Base-by-base conservation (phyloP, 1,140 invertebrate genomes). In the Goniozus legneri region DNA sequence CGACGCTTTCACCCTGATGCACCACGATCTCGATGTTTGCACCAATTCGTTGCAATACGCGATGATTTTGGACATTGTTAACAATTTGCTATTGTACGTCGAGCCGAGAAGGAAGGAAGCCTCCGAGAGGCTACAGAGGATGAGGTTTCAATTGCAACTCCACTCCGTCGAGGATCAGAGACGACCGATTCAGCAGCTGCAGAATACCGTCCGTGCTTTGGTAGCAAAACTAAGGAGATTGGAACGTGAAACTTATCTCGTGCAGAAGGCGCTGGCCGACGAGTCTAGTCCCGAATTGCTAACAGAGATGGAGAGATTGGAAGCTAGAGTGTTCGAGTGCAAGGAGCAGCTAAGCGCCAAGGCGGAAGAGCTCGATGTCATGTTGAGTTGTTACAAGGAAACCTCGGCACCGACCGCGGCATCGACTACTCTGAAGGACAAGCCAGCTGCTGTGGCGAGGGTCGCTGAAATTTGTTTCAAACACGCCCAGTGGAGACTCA, bases 401-500 rank as follows among this genome's bases (percentile, higher is more conserved):
- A 88, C 85, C 0, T 72, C 70, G 0, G 61, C 74, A 0, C 69
- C 77, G 14, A 6, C 24, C 24, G 66, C 79, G 32, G 71, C 69
- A 0, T 69, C 74, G 2, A 56, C 73, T 0, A 73, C 63, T 0
- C 44, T 75, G 1, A 75, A 73, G 20, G 83, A 86, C 56, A 84
- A 86, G 54, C 82, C 84, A 24, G 82, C 86, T 0, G 84, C 84
- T 2, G 85, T 92, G 22, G 87, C 93, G 7, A 78, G 94, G 33
- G 85, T 91, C 16, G 95, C 95, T 68, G 96, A 99, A 79, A 97
- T 99, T 55, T 98, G 93, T 71, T 98, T 99, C 69, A 97, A 97
- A 73, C 91, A 95, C 70, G 96, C 96, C n/a, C 89, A 95, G 54
- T 99, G 97, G 97, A 75, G 95, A 41, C 81, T 99, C 18, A 99